phyloP scores from a whole-genome alignment of 2,888 invertebrate species.

The Gonocerus acuteangulatus region DNA sequence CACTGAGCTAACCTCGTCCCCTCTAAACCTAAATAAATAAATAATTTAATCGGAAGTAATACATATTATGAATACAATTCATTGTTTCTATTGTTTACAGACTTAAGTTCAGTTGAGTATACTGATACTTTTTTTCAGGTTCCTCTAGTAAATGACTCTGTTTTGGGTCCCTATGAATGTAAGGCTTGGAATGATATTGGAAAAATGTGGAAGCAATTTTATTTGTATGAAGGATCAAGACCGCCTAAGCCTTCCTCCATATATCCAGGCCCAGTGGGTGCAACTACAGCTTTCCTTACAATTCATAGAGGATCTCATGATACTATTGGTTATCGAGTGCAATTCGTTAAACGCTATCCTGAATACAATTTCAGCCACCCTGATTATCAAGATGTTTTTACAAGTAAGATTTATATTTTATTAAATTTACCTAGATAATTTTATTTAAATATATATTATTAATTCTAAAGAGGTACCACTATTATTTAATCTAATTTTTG shows the following conservation, averaged over 20 bases:
- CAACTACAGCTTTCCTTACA: constrained; percentile 32
- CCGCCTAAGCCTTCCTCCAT: constrained; percentile 46
- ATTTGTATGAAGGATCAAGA: constrained; percentile 49
- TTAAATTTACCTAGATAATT: background rate
- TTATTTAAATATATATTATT: background rate
- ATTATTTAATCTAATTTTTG: no score
- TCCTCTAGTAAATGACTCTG: constrained; percentile 41
- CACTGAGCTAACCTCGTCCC: no score
- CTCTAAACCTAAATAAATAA: no score
- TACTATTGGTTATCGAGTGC: constrained; percentile 37
- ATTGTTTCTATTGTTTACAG: no score
- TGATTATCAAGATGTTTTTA: constrained; percentile 36
- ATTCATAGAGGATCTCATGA: constrained; percentile 29
- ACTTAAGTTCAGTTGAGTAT: no score
- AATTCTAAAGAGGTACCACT: no score
- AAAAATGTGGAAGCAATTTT: constrained; percentile 44
- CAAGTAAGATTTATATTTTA: constrained; percentile 28
- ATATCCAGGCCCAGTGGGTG: constrained; percentile 27
- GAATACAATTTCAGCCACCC: constrained; percentile 27
- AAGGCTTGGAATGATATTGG: constrained; percentile 35
- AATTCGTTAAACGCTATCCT: constrained; percentile 32
- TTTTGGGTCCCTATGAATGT: constrained; percentile 42
- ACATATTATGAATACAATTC: no score
- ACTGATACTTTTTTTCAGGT: no score
- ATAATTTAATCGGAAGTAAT: no score